A percentile compares a stretch with the other conserved stretches of the same genome.
Evolutionary conservation across 2,888 invertebrate species (phyloP).

Genomic region (Hirtodrosophila cameraria): DNA sequence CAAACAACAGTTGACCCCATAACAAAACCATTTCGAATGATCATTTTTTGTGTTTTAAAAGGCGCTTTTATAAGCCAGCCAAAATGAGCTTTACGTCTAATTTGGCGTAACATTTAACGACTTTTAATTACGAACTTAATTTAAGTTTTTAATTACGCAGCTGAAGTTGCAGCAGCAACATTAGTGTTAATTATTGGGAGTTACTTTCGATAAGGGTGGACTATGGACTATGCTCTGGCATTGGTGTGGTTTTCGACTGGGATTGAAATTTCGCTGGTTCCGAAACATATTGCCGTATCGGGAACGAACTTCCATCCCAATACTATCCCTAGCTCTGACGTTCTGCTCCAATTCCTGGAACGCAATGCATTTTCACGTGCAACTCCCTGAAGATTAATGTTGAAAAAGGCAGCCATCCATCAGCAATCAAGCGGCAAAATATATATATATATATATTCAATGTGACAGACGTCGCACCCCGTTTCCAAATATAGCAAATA

Average conservation of each 20-base stretch:
- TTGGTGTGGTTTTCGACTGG: too few relatives aligned
- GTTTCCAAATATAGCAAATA: conserved; percentile 67
- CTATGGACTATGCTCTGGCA: neutral
- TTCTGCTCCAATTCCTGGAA: conserved; percentile 73
- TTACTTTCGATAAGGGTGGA: neutral
- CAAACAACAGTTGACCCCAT: neutral
- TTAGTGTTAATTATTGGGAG: neutral
- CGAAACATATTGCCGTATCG: too few relatives aligned
- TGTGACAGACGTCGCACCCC: conserved; percentile 44
- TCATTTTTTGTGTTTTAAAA: neutral
- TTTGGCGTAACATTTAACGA: conserved; percentile 59
- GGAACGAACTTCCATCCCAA: too few relatives aligned
- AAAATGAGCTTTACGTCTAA: conserved; percentile 30
- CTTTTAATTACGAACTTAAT: conserved; percentile 63
- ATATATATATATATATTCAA: neutral
- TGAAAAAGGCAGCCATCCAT: conserved; percentile 59
- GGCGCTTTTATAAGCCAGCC: conserved; percentile 47
- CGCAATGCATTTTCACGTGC: conserved; percentile 43
- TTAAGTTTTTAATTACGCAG: conserved; percentile 47
- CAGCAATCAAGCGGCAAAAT: conserved; percentile 69
- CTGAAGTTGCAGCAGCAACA: conserved; percentile 11
- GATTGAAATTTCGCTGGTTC: neutral
- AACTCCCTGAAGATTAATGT: conserved; percentile 67
- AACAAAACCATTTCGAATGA: conserved; percentile 21
- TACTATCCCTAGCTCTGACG: too few relatives aligned